phyloP scores from a whole-genome alignment of 2,113 vertebrate species.

The Leptodactylus fuscus region DNA sequence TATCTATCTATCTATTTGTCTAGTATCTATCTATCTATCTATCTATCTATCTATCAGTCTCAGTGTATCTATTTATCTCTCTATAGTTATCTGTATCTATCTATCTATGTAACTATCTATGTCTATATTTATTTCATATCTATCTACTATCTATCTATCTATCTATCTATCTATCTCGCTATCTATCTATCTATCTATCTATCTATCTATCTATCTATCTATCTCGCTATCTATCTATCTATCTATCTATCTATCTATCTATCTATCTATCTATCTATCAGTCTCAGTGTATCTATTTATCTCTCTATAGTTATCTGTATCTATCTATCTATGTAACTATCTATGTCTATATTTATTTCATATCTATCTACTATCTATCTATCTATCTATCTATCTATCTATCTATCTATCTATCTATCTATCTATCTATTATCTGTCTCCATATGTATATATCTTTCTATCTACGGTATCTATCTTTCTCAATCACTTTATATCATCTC shows the following conservation, averaged over 20 bases:
- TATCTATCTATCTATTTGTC: no score
- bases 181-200: background rate
- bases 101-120: background rate
- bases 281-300: no score
- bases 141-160: background rate
- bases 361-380: no score
- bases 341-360: background rate
- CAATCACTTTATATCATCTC: no score
- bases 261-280: background rate
- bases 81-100: background rate
- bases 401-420: background rate
- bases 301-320: no score
- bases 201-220: slow-evolving; percentile 14
- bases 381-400: background rate
- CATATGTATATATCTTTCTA: no score
- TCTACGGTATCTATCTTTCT: no score
- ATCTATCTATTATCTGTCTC: no score
- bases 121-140: background rate
- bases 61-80: background rate
- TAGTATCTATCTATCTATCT: background rate
- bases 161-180: background rate
- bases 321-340: background rate
- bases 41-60: background rate
- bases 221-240: background rate
- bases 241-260: no score